These are phyloP conservation scores for Polia nebulosa DNA, from an alignment of 2,888 invertebrate species.

Conservation along the genomic window DNA sequence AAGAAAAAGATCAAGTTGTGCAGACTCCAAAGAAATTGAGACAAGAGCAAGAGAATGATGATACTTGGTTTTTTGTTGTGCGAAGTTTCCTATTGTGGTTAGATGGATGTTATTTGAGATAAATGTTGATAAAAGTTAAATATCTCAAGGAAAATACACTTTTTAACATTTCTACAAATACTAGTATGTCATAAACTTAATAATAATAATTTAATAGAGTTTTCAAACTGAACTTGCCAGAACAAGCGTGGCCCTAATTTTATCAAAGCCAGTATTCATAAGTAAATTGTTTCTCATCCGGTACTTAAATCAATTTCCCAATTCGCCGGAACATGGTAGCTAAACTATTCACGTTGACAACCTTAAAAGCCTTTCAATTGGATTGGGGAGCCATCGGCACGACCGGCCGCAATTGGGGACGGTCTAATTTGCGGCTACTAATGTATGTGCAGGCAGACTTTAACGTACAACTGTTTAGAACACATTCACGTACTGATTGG, in stretches of 20 bases:
- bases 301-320: conserved; percentile 12
- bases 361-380: conserved; percentile 51
- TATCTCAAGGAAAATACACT: too few species aligned
- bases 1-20: too few species aligned
- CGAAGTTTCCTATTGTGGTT: too few species aligned
- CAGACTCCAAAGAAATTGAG: too few species aligned
- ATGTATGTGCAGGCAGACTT: conserved; percentile 19
- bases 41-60: too few species aligned
- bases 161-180: too few species aligned
- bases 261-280: neutral
- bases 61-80: too few species aligned
- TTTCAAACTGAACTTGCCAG: neutral
- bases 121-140: too few species aligned
- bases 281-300: conserved; percentile 18
- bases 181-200: too few species aligned
- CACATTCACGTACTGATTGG: neutral
- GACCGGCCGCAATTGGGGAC: conserved; percentile 35
- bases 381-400: conserved; percentile 41
- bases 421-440: conserved; percentile 52
- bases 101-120: too few species aligned
- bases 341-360: conserved; percentile 38
- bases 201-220: neutral
- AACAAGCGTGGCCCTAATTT: neutral
- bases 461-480: conserved; percentile 12
- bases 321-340: conserved; percentile 3